Conservation (phyloP, 2,797 vertebrate genomes). For the Gambusia yucatana region DNA sequence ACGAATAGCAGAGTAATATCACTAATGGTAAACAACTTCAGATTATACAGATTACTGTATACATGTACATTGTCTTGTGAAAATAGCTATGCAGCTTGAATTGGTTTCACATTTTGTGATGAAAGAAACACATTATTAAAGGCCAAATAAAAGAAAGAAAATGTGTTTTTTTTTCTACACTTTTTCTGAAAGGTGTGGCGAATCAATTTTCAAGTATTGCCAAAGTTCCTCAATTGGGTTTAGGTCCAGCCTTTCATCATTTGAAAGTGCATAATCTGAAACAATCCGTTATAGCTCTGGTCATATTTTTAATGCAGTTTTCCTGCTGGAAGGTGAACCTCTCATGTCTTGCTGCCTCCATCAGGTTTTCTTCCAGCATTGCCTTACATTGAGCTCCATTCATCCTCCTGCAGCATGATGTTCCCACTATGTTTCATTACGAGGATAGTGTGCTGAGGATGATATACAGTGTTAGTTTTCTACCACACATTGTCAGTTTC, state of each 20-base stretch:
- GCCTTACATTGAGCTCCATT: background rate
- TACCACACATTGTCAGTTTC: background rate
- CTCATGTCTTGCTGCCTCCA: too few species aligned
- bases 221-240: background rate
- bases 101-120: too few species aligned
- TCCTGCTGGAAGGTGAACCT: background rate
- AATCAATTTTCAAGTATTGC: background rate
- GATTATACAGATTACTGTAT: background rate
- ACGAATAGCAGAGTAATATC: background rate
- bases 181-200: background rate
- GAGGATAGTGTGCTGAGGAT: background rate
- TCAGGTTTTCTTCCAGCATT: background rate
- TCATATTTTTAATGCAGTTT: background rate
- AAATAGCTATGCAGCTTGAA: background rate
- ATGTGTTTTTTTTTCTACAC: background rate
- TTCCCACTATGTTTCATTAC: background rate
- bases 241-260: background rate
- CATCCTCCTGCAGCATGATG: background rate
- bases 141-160: background rate
- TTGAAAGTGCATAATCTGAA: background rate
- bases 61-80: background rate
- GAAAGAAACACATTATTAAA: background rate
- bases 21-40: background rate
- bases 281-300: background rate
- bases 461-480: background rate